A percentile compares a stretch with the other conserved stretches of the same genome.
phyloP scores from a whole-genome alignment of 1,140 invertebrate genomes.

The Latrodectus geometricus region DNA sequence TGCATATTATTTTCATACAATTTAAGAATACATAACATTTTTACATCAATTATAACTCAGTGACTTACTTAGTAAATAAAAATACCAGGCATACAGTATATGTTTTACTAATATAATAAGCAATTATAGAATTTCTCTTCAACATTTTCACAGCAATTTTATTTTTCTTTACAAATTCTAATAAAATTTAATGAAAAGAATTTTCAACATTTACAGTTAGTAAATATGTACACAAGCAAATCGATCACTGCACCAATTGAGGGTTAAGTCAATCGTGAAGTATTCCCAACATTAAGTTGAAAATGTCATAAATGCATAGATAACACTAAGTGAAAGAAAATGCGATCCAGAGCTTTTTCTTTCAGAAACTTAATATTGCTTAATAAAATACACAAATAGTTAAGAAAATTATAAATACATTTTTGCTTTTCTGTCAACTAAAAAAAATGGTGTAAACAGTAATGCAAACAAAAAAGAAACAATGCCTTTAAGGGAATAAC shows the following conservation, averaged over 20 bases:
- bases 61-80: too few relatives aligned
- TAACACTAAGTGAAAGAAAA: neutral
- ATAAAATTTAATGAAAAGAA: too few relatives aligned
- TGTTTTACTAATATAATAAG: too few relatives aligned
- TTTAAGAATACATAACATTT: too few relatives aligned
- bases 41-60: too few relatives aligned
- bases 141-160: too few relatives aligned
- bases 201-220: too few relatives aligned
- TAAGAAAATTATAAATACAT: neutral
- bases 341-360: neutral
- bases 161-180: too few relatives aligned
- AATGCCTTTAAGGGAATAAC: neutral
- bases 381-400: neutral
- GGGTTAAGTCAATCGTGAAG: neutral
- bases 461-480: neutral
- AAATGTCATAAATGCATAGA: neutral
- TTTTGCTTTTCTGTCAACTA: neutral
- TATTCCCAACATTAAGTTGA: neutral
- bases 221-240: too few relatives aligned
- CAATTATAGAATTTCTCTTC: too few relatives aligned
- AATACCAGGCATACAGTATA: too few relatives aligned
- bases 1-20: too few relatives aligned
- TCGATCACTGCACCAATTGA: neutral
- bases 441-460: neutral
- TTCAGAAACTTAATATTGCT: neutral